These are phyloP conservation scores for Dexiosoma caninum DNA, from an alignment of 2,888 invertebrate species.

Conservation along the genomic window DNA sequence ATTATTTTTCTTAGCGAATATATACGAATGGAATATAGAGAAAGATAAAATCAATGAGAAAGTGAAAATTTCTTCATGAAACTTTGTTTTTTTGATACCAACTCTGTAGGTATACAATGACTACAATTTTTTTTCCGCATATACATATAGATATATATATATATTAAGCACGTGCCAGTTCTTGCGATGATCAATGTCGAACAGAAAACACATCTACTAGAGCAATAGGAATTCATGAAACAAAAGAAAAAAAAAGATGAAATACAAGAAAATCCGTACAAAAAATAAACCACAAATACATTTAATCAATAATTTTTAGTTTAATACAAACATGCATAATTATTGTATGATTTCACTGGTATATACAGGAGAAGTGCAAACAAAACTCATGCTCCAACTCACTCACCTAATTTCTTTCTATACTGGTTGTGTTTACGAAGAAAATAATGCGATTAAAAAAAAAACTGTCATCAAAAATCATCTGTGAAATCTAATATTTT, in stretches of 20 bases:
- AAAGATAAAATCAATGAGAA: too few relatives aligned
- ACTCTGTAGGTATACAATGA: too few relatives aligned
- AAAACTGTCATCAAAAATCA: constrained; percentile 35
- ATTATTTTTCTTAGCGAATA: too few relatives aligned
- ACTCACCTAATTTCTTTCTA: constrained; percentile 45
- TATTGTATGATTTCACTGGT: constrained; percentile 19
- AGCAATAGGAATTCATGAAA: too few relatives aligned
- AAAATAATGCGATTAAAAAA: constrained; percentile 25
- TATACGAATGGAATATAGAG: too few relatives aligned
- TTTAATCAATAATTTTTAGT: not conserved
- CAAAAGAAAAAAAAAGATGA: too few relatives aligned
- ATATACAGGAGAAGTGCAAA: not conserved
- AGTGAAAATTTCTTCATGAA: too few relatives aligned
- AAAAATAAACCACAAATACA: constrained; percentile 2
- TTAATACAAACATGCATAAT: constrained; percentile 3
- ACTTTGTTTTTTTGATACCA: too few relatives aligned
- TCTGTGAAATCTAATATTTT: not conserved
- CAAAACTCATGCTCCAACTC: constrained; percentile 5
- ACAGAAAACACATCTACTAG: not conserved
- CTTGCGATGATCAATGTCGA: constrained; percentile 7
- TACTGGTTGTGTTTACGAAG: constrained; percentile 11
- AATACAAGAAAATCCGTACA: constrained; percentile 4
- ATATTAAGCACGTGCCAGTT: not conserved
- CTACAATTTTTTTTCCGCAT: too few relatives aligned
- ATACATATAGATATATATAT: too few relatives aligned